These are phyloP conservation scores for Pogonomyrmex californicus DNA, from an alignment of 1,140 invertebrate species.

Conservation along the genomic window DNA sequence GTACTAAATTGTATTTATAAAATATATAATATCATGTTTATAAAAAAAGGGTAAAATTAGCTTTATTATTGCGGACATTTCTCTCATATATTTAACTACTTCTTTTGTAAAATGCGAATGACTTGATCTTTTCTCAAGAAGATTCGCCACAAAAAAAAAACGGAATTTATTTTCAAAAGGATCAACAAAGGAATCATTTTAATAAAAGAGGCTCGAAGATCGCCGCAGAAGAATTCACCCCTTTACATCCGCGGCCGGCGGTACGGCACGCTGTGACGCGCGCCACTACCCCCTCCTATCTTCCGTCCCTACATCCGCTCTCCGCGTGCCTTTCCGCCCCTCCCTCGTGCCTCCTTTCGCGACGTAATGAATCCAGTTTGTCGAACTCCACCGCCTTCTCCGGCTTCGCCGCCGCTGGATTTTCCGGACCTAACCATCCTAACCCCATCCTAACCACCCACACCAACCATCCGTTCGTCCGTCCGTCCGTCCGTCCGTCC, in stretches of 20 bases:
- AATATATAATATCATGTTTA: background rate
- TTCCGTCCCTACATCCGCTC: background rate
- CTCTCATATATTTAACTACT: background rate
- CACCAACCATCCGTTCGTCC: background rate
- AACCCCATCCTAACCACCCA: slow-evolving; percentile 15
- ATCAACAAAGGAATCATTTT: background rate
- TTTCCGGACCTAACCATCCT: slow-evolving; percentile 43
- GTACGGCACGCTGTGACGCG: slow-evolving; percentile 36
- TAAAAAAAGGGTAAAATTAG: background rate
- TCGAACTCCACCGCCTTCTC: slow-evolving; percentile 60
- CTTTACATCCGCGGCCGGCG: slow-evolving; percentile 19
- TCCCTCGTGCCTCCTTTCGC: background rate
- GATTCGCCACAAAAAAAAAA: background rate
- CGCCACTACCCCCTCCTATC: background rate
- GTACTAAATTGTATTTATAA: background rate
- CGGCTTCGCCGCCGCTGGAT: background rate
- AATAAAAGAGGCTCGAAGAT: background rate
- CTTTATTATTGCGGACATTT: background rate
- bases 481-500: slow-evolving; percentile 9
- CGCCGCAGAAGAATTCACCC: slow-evolving; percentile 21
- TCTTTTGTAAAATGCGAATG: background rate
- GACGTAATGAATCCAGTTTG: slow-evolving; percentile 63
- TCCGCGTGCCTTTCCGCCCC: background rate
- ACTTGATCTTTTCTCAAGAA: background rate
- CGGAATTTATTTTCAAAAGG: background rate